A percentile compares a stretch with the other conserved stretches of the same genome.
Evolutionary conservation across 2,888 invertebrate genomes (phyloP).

Genomic region (Leptopilina syphax): DNA sequence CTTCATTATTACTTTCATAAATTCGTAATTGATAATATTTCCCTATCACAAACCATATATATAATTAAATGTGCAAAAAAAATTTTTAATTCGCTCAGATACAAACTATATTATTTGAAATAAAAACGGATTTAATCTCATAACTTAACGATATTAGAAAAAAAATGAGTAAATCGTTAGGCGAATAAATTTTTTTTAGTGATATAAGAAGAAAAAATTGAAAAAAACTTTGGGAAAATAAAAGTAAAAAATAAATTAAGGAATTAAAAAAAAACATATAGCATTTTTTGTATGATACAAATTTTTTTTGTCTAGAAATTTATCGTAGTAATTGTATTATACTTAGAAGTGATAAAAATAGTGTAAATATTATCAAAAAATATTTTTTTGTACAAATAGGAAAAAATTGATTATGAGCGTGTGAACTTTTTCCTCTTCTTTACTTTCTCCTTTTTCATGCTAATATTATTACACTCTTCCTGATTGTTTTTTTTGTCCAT

Average conservation of each 20-base stretch:
- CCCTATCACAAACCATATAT: background rate
- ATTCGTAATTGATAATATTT: background rate
- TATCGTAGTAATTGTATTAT: no score
- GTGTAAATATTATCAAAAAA: background rate
- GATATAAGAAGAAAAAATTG: no score
- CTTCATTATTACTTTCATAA: slow-evolving; percentile 4
- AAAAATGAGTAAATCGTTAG: no score
- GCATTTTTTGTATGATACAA: no score
- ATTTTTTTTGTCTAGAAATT: no score
- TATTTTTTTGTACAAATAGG: background rate
- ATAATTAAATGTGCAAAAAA: background rate
- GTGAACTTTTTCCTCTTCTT: slow-evolving; percentile 13
- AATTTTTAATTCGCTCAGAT: background rate
- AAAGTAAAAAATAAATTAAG: no score
- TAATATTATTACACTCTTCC: slow-evolving; percentile 32
- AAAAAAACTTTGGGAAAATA: no score
- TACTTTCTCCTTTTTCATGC: slow-evolving; percentile 33
- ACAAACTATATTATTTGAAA: background rate
- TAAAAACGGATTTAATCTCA: no score
- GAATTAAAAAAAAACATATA: no score
- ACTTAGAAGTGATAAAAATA: background rate
- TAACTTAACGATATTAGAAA: no score
- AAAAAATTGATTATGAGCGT: background rate
- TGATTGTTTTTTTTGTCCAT: background rate
- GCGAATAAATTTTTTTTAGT: no score